Conservation (phyloP, 1,140 invertebrate species). For the Ephestia elutella region DNA sequence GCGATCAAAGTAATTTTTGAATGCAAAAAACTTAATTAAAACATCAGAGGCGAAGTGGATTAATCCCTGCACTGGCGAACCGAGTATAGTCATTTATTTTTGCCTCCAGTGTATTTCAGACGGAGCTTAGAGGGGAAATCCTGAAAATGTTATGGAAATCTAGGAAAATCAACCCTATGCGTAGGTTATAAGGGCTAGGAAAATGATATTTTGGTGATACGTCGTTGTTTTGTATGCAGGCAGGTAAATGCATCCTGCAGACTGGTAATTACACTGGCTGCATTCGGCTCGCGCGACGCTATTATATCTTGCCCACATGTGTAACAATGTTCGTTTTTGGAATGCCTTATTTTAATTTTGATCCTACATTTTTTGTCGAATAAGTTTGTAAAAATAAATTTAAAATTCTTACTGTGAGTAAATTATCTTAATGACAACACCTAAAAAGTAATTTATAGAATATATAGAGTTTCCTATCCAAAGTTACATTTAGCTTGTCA, state of each 20-base stretch:
- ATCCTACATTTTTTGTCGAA: neutral
- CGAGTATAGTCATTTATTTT: conserved; percentile 53
- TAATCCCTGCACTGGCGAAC: conserved; percentile 48
- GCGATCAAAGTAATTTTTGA: conserved; percentile 13
- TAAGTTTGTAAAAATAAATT: too few species aligned
- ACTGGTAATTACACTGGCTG: conserved; percentile 41
- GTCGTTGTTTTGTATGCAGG: conserved; percentile 9
- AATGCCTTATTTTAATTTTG: neutral
- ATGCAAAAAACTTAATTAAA: conserved; percentile 50
- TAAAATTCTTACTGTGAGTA: too few species aligned
- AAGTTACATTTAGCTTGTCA: too few species aligned
- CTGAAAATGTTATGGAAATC: conserved; percentile 29
- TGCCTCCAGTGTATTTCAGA: conserved; percentile 49
- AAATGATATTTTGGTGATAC: conserved; percentile 21
- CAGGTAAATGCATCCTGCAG: conserved; percentile 29
- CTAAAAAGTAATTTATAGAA: too few species aligned
- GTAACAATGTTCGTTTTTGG: conserved; percentile 3
- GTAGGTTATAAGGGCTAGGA: conserved; percentile 18
- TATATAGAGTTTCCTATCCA: too few species aligned
- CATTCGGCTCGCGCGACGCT: conserved; percentile 31
- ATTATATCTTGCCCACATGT: conserved; percentile 31
- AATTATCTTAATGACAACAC: too few species aligned
- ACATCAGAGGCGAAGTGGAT: conserved; percentile 53
- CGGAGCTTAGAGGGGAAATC: conserved; percentile 46
- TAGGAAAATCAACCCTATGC: conserved; percentile 29